These are phyloP conservation scores for Tiliacea aurago DNA, from an alignment of 2,888 invertebrate genomes.

Conservation along the genomic window DNA sequence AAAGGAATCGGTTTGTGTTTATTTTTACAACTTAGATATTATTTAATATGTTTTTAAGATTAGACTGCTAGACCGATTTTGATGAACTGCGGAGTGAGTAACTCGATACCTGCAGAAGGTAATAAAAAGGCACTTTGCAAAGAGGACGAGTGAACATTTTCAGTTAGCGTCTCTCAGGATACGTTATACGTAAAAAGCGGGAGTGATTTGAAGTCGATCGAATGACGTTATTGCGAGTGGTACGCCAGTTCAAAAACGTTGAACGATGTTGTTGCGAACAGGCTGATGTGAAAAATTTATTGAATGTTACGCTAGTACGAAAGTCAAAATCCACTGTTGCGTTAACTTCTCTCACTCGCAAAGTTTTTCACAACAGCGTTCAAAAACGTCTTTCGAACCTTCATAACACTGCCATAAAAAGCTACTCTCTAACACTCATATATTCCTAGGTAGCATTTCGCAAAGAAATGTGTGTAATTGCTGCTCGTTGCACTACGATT, in stretches of 20 bases:
- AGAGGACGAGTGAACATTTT: neutral
- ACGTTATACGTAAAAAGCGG: no score
- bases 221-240: neutral
- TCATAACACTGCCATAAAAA: no score
- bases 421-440: no score
- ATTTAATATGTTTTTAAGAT: constrained; percentile 1
- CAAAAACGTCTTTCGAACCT: no score
- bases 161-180: neutral
- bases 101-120: neutral
- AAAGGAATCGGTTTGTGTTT: constrained; percentile 9
- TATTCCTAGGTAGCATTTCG: no score
- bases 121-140: neutral
- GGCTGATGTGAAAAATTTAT: neutral
- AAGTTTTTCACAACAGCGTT: no score
- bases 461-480: no score
- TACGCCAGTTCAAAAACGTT: neutral
- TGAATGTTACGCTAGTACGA: neutral
- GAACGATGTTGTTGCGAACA: neutral
- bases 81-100: constrained; percentile 9
- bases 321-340: neutral
- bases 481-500: no score
- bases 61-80: constrained; percentile 16
- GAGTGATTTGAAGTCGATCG: neutral
- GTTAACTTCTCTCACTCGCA: neutral
- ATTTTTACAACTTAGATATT: constrained; percentile 18